Conservation (phyloP, 2,888 invertebrate genomes). For the Cerastis rubricosa region DNA sequence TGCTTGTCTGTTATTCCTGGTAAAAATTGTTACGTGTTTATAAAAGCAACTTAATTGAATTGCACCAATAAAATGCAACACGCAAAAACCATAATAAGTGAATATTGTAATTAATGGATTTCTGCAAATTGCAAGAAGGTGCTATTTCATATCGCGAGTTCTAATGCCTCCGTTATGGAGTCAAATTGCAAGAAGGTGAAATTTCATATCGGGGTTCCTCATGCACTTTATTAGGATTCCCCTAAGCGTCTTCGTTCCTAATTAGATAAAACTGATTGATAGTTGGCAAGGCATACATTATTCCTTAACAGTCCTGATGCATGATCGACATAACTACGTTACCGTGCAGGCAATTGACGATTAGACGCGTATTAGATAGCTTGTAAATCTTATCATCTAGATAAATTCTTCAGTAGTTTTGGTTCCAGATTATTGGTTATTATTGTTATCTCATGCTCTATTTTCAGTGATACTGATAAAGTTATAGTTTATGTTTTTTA, state of each 20-base stretch:
- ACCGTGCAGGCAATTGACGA: background rate
- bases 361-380: background rate
- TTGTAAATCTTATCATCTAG: background rate
- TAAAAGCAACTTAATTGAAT: constrained; percentile 18
- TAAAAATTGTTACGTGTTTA: background rate
- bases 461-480: background rate
- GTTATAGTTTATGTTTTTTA: background rate
- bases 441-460: background rate
- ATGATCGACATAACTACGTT: constrained; percentile 40
- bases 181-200: background rate
- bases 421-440: background rate
- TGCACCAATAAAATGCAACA: constrained; percentile 25
- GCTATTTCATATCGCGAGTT: background rate
- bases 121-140: constrained; percentile 13
- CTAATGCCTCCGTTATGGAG: background rate
- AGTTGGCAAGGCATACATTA: constrained; percentile 26
- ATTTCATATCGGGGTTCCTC: background rate
- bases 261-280: constrained; percentile 45
- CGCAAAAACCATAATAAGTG: constrained; percentile 8
- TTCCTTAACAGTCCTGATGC: constrained; percentile 30
- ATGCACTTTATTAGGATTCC: constrained; percentile 8
- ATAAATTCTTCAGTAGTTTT: background rate
- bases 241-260: constrained; percentile 8
- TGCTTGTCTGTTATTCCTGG: background rate
- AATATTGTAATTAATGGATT: constrained; percentile 17